Evolutionary conservation across 2,113 vertebrate genomes (phyloP), one percentile per base, ranked within the genome.

Genomic region (Hippocampus abdominalis): DNA sequence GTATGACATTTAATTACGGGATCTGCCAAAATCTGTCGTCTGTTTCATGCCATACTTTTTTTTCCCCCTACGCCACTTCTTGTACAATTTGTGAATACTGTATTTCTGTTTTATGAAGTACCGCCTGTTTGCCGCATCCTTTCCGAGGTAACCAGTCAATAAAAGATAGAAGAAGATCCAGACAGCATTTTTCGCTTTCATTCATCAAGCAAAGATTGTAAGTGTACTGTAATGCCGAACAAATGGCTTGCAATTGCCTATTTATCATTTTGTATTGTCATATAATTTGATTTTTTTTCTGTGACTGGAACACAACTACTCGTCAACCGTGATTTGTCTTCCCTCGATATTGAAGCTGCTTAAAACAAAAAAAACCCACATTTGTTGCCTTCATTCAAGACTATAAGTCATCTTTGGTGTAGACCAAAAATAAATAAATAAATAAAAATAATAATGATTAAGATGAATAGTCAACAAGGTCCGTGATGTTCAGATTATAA

Each of bases 1-100:
- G 81, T 77, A 78, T 81, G 68, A 82, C 73, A 75, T 64, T 68
- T 71, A 79, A 81, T 84, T 74, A 85, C 42, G 68, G 73, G 70
- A 85, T 44, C 70, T 74, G 77, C 73, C 71, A 82, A 80, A 75
- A 78, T 86, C 76, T 44, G 81, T 84, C 74, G 25, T 59, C 56
- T 59, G 25, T 59, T 59, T 59, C 56, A 32, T 5, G 25, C 12
- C n/a, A 16, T 27, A 12, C 13, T 57, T 57, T 27, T 16, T 15
- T 16, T 20, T 5, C 16, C 15, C 11, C 7, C 29, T 15, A 8
- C 7, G 12, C 15, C 4, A 15, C 2, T 59, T 59, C 56, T 18
- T 21, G 20, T 51, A 21, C 49, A 3, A 21, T 51, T 48, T 18
- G 42, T 44, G 42, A 44, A 36, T 36, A 29, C 29, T 29, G 3